Percentiles rank a stretch among this genome's conserved stretches.
Conservation (phyloP, 2,797 vertebrate genomes). For the Phataginus tetradactyla region DNA sequence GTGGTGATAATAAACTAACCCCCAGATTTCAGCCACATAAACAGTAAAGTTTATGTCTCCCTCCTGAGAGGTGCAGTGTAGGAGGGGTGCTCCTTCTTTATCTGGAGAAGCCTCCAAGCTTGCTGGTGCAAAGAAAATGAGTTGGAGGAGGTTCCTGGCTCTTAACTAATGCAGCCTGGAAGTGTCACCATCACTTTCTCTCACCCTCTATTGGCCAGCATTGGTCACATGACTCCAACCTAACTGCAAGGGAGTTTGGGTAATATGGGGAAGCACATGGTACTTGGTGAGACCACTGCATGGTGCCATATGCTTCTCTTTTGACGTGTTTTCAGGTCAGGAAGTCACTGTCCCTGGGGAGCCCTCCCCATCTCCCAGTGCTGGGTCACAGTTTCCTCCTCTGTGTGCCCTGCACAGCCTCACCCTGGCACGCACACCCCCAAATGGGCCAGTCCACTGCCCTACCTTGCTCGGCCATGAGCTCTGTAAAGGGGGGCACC, state of each 20-base stretch:
- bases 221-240: not conserved
- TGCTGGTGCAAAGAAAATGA: not conserved
- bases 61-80: not conserved
- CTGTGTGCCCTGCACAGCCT: rapidly evolving
- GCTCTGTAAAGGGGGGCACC: not conserved
- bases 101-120: not conserved
- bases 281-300: not conserved
- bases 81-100: not conserved
- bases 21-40: not conserved
- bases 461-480: rapidly evolving
- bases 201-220: not conserved
- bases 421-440: not conserved
- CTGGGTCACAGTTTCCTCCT: not conserved
- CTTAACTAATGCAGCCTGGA: not conserved
- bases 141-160: not conserved
- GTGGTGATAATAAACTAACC: not conserved
- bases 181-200: not conserved
- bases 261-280: not conserved
- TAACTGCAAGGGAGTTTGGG: not conserved
- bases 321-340: not conserved
- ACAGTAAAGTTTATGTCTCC: not conserved
- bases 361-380: too few relatives aligned
- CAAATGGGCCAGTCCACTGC: not conserved
- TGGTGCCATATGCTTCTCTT: not conserved
- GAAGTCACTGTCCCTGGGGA: not conserved